Base-by-base conservation (phyloP, 1,140 invertebrate species). In the Helicoverpa armigera region DNA sequence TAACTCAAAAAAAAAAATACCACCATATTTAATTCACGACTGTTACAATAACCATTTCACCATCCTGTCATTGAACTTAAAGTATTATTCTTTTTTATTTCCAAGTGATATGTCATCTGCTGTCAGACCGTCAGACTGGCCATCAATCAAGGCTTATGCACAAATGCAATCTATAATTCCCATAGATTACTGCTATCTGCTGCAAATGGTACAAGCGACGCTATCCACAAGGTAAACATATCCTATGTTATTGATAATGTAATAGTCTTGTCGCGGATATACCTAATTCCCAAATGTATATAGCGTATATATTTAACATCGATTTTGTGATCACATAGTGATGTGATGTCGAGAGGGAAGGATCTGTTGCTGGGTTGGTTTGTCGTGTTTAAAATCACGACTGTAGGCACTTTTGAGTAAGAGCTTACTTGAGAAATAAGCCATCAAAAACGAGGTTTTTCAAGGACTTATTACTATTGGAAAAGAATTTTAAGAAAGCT, bases 161-260 rank as follows among this genome's bases (percentile, higher is more conserved):
- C 67, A 53, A 70, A 51, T 70, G 67, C 50, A 23, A 70, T 53
- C 67, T 70, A 70, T 70, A 70, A 70, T 70, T 70, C 67, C 23
- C 67, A 70, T 70, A 70, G 18, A 69, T 53, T 70, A 70, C 23
- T 51, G 48, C 12, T 12, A 50, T 4, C 10, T 11, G 43, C 50
- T 29, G 18, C 50, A 70, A 70, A 53, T 54, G 48, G 67, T 29
- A 70, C 50, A 65, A 35, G 35, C 35, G 3, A 43, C 13, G 12
- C 7, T n/a, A 12, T 4, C 16, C 14, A 16, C 31, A 13, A 51
- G 16, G 65, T 51, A 51, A 13, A 69, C 48, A 70, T 70, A 70
- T 11, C 18, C 23, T n/a, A 48, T 16, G 16, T 67, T 67, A 70
- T 70, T 70, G 48, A 70, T 70, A 51, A 70, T 70, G 67, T 53